These are phyloP conservation scores for Pyrochroa serraticornis DNA, from an alignment of 2,888 invertebrate species.

Conservation along the genomic window DNA sequence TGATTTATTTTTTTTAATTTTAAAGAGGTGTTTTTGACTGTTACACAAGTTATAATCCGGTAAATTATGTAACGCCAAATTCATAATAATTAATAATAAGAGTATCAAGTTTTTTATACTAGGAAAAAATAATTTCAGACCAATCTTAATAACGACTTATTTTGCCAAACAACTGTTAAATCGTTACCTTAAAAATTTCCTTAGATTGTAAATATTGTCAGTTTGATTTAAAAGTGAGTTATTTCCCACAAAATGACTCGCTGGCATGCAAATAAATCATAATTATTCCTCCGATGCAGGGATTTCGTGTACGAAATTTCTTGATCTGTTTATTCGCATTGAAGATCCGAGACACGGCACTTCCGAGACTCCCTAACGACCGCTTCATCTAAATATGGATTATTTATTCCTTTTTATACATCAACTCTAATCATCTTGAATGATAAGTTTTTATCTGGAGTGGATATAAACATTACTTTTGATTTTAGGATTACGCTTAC, in stretches of 20 bases:
- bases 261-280: conserved; percentile 39
- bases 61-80: no score
- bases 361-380: conserved; percentile 52
- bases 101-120: no score
- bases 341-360: conserved; percentile 44
- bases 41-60: no score
- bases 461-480: conserved; percentile 54
- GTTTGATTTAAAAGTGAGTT: no score
- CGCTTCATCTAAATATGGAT: conserved; percentile 56
- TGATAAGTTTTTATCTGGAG: conserved; percentile 53
- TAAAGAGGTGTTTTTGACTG: no score
- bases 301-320: conserved; percentile 32
- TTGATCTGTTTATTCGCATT: conserved; percentile 42
- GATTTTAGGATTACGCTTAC: conserved; percentile 39
- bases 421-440: conserved; percentile 56
- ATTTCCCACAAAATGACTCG: neutral
- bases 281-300: conserved; percentile 35
- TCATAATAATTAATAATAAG: no score
- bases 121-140: no score
- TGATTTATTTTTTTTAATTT: no score
- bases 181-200: no score
- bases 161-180: no score
- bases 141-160: no score
- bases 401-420: conserved; percentile 55
- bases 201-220: no score